Evolutionary conservation across 2,888 invertebrate species (phyloP).

Genomic region (Scaeva pyrastri): DNA sequence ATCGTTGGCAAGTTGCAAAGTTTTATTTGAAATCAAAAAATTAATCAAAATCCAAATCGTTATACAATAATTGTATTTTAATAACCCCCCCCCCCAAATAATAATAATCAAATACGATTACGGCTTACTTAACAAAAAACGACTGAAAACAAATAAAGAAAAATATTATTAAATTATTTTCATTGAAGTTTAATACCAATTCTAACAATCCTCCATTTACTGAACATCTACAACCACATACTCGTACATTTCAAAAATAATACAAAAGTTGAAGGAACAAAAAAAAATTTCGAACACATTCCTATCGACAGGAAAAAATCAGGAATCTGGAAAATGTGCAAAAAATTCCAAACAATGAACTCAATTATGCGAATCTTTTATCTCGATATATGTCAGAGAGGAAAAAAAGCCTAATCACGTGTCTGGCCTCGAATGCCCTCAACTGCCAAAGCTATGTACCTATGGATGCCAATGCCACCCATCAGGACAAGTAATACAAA

Average conservation of each 20-base stretch:
- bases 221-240: neutral
- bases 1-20: too few relatives aligned
- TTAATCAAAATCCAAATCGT: too few relatives aligned
- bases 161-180: neutral
- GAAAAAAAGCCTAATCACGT: conserved; percentile 72
- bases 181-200: too few relatives aligned
- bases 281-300: neutral
- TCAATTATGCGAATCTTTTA: conserved; percentile 68
- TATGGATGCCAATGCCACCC: neutral
- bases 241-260: neutral
- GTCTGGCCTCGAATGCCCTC: conserved; percentile 38
- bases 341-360: conserved; percentile 61
- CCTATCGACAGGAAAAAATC: neutral
- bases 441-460: neutral
- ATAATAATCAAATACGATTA: too few relatives aligned
- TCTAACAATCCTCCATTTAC: too few relatives aligned
- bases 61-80: too few relatives aligned
- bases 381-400: conserved; percentile 61
- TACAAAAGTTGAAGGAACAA: neutral
- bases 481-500: conserved; percentile 12
- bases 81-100: too few relatives aligned
- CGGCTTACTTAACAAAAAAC: too few relatives aligned
- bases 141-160: neutral
- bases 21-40: too few relatives aligned
- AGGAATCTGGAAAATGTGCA: conserved; percentile 40